Evolutionary conservation across 2,888 invertebrate species (phyloP), one percentile per base, ranked within the genome.

Genomic region (Caenorhabditis plicata): DNA sequence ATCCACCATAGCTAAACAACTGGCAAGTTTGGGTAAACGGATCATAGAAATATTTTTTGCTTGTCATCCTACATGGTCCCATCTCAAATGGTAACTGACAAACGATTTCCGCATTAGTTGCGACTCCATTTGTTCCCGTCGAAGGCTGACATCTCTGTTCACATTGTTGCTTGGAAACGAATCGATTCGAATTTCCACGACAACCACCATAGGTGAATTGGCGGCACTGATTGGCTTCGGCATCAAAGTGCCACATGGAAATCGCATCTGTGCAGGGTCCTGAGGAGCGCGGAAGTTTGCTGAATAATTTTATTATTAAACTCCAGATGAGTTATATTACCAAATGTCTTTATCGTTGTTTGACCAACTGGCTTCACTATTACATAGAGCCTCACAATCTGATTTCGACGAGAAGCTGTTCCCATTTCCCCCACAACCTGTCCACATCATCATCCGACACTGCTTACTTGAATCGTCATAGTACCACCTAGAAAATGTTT

Each of bases 131-230:
- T 20, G 29, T 27, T 27, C 8, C 29, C n/a, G n/a, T n/a, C n/a
- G n/a, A n/a, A n/a, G n/a, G n/a, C 29, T 17, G 40, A 36, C 58
- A 58, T 25, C 48, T 52, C 35, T 58, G 58, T 23, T 53, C 40
- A 32, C 58, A 58, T 33, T 64, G 64, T 4, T 50, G 33, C 32
- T 52, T 53, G 43, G 53, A 56, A 3, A 54, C 56, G 50, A 64
- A 67, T 22, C 68, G 42, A 50, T 73, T 73, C 22, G 60, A 56
- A 40, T 78, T 79, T 47, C 79, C 79, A 13, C 77, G 61, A 47
- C 79, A 79, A 26, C 79, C 79, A 33, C 77, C 75, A 42, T 65
- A 79, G 4, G 77, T 78, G 64, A 79, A 79, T 50, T 55, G 71
- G 8, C 64, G 53, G 52, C 75, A 77, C 5, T 64, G 62, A 11